These are phyloP conservation scores for Adelosebastes latens DNA, from an alignment of 2,797 vertebrate genomes.

Conservation along the genomic window DNA sequence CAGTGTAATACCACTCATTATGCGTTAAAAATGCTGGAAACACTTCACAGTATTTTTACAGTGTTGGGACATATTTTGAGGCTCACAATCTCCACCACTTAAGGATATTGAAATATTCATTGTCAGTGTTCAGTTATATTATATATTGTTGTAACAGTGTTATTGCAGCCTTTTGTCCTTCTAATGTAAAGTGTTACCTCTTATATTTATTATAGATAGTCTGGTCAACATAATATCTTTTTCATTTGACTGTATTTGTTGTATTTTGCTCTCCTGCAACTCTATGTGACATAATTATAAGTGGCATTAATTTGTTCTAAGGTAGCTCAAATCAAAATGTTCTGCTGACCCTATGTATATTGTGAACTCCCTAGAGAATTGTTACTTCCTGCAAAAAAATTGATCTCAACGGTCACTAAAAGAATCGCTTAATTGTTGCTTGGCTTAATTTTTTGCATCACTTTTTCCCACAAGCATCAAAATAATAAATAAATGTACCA, in stretches of 20 bases:
- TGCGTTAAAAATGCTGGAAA: fast-evolving
- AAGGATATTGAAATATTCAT: neutral
- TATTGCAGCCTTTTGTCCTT: too few relatives aligned
- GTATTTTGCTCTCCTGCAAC: neutral
- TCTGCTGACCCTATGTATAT: neutral
- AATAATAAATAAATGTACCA: neutral
- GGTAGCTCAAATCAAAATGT: neutral
- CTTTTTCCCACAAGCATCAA: neutral
- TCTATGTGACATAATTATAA: neutral
- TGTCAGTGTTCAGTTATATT: neutral
- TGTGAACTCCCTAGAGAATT: neutral
- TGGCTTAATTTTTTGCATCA: neutral
- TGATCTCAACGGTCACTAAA: neutral
- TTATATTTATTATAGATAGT: fast-evolving
- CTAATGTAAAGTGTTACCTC: neutral
- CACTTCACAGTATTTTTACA: too few relatives aligned
- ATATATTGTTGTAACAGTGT: too few relatives aligned
- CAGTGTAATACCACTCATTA: neutral
- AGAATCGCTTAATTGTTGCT: neutral
- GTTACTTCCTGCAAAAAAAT: neutral
- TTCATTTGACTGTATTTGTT: too few relatives aligned
- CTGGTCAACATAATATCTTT: neutral
- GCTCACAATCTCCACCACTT: neutral
- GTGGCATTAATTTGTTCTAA: neutral
- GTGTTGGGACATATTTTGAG: too few relatives aligned